Evolutionary conservation across 2,113 vertebrate species (phyloP).

Genomic region (Ciconia maguari): DNA sequence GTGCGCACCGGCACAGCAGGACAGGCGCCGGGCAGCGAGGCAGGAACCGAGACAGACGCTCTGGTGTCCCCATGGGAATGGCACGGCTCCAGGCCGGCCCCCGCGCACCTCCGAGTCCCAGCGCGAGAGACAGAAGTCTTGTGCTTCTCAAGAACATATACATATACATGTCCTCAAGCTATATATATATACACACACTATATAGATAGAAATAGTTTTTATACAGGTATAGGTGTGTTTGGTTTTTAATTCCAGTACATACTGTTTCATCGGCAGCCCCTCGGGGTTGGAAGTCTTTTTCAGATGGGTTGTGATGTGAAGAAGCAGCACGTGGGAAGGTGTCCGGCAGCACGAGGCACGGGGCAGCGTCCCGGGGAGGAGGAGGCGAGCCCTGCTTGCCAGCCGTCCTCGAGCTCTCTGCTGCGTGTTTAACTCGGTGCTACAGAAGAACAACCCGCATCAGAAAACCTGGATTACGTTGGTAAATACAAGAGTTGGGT

Average conservation of each 20-base stretch:
- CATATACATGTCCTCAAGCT: not conserved
- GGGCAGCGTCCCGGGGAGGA: not conserved
- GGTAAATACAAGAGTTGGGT: not conserved
- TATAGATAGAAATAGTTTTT: not conserved
- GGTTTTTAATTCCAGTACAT: not conserved
- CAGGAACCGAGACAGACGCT: not conserved
- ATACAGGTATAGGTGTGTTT: not conserved
- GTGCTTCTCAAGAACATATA: not conserved
- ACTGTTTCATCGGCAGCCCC: not conserved
- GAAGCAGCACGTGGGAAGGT: not conserved
- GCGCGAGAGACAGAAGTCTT: not conserved
- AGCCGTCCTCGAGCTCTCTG: not conserved
- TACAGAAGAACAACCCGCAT: not conserved
- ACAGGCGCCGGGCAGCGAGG: not conserved
- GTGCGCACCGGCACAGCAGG: not conserved
- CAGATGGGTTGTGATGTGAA: not conserved
- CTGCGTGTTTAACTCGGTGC: accelerated
- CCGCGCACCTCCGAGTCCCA: not conserved
- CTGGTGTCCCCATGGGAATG: not conserved
- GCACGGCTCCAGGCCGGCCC: not conserved
- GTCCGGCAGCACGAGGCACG: not conserved
- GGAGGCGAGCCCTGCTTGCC: not conserved
- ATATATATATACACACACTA: too few species aligned
- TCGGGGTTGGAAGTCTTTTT: not conserved
- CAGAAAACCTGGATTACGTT: not conserved